Base-by-base conservation (phyloP, 2,888 invertebrate species). In the Drosophila formosana region DNA sequence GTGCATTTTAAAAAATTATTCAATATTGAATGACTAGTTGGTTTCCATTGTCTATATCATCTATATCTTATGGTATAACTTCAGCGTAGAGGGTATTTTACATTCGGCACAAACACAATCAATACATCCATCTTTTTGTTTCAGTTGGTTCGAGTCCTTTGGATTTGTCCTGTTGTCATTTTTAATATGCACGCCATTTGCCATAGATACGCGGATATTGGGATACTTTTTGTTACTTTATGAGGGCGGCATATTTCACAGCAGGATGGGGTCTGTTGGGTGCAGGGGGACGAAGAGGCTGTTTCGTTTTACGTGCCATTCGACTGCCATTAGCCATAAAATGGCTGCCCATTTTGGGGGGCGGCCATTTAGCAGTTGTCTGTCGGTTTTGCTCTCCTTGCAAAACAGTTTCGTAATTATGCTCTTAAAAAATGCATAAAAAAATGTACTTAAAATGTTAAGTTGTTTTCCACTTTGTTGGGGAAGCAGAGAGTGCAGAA, bases 151-250 rank as follows among this genome's bases (percentile, higher is more conserved):
- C 8, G 9, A 51, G 46, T 56, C 41, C 32, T 34, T 69, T 45
- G 18, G 39, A 52, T 37, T 77, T 79, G 61, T 60, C 26, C 65
- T 64, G 66, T 66, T 70, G 75, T 72, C 66, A 78, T 77, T 82
- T 83, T 80, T 72, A 77, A 80, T 86, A 80, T 80, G 84, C 67
- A 55, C 67, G 28, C 62, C 80, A 77, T 77, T 77, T 82, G 75
- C 76, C 65, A 73, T 66, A 72, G 53, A 66, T 66, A 67, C 69
- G 67, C 71, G 64, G 64, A 43, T 76, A 72, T 75, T 68, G 43
- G 37, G 74, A 62, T 71, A 74, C 66, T 61, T 83, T 67, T 72
- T 78, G 73, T 72, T 58, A 82, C 69, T 75, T 82, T 81, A 5
- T 37, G 37, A 2, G 39, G 46, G 13, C 25, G 51, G 51, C 62